These are phyloP conservation scores for Platalea minor DNA, from an alignment of 2,797 vertebrate species.

Conservation along the genomic window DNA sequence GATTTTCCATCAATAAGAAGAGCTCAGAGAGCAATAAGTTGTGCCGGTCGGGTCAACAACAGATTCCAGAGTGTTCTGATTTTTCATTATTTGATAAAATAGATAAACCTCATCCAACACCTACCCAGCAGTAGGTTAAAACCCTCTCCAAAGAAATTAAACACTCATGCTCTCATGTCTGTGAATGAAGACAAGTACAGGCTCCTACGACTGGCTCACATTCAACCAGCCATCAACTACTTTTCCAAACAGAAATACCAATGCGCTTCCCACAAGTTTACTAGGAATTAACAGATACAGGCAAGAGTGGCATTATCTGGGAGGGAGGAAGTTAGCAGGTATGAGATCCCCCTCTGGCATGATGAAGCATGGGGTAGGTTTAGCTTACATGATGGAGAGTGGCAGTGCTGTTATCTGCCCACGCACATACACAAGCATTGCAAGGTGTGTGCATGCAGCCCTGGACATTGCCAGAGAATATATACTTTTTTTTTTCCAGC, in stretches of 20 bases:
- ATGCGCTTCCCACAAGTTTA: background rate
- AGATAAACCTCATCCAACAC: background rate
- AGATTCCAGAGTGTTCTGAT: background rate
- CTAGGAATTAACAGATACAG: background rate
- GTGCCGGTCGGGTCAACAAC: background rate
- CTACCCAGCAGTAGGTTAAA: background rate
- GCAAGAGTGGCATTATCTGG: background rate
- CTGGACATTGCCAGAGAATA: background rate
- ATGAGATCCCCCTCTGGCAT: background rate
- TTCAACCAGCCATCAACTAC: background rate
- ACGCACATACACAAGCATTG: background rate
- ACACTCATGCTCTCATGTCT: background rate
- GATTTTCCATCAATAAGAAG: constrained; percentile 2
- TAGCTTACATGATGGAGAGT: background rate
- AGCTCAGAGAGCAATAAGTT: background rate
- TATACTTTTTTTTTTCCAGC: background rate
- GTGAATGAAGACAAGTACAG: background rate
- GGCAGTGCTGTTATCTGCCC: background rate
- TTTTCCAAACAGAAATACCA: background rate
- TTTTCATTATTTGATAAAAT: constrained; percentile 37
- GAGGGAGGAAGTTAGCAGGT: background rate
- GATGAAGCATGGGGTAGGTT: background rate
- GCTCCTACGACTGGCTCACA: background rate
- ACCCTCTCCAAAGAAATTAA: background rate
- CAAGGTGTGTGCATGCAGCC: background rate